phyloP scores from a whole-genome alignment of 2,113 vertebrate species.

The Cottus gobio region DNA sequence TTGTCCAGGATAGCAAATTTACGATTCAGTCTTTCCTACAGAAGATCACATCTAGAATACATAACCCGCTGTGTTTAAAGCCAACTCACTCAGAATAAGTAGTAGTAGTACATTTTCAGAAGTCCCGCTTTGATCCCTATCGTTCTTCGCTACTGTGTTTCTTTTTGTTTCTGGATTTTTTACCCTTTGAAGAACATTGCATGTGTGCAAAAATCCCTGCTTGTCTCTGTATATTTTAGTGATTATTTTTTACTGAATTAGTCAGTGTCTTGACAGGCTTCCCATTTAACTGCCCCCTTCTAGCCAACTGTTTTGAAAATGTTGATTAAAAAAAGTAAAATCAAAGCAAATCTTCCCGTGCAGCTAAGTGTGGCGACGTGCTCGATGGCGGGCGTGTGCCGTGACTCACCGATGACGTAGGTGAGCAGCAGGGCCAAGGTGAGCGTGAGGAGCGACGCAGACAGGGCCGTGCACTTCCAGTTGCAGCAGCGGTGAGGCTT shows the following conservation, averaged over 20 bases:
- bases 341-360: not conserved
- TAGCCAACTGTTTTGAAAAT: conserved; percentile 29
- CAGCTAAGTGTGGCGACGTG: not conserved
- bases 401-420: conserved; percentile 94
- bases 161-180: not conserved
- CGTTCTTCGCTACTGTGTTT: conserved; percentile 19
- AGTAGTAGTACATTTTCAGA: conserved; percentile 24
- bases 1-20: conserved; percentile 55
- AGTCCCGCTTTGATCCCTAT: conserved; percentile 47
- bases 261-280: conserved; percentile 29
- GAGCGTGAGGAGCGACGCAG: conserved; percentile 93
- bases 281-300: conserved; percentile 18
- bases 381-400: fast-evolving
- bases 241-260: conserved; percentile 61
- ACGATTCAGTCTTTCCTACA: conserved; percentile 52
- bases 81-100: conserved; percentile 32
- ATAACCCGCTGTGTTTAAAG: conserved; percentile 47
- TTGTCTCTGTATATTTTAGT: conserved; percentile 36
- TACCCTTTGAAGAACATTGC: conserved; percentile 37
- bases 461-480: conserved; percentile 97
- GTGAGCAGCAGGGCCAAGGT: conserved; percentile 92
- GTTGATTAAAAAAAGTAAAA: not conserved
- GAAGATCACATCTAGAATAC: conserved; percentile 33
- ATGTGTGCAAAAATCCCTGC: conserved; percentile 21
- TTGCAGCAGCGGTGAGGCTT: conserved; percentile 98